phyloP scores from a whole-genome alignment of 2,888 invertebrate species.

The Spodoptera littoralis region DNA sequence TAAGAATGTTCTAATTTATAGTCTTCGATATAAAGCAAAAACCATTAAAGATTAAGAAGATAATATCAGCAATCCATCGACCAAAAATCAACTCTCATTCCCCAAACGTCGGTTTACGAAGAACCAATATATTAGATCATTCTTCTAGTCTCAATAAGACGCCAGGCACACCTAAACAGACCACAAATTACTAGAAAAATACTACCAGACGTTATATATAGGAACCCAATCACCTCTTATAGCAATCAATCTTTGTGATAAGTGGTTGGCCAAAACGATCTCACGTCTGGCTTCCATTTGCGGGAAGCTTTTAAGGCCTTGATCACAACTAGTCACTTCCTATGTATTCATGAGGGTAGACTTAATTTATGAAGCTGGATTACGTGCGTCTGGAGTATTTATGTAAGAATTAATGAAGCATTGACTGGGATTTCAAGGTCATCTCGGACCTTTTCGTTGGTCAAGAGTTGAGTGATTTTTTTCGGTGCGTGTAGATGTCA shows the following conservation, averaged over 20 bases:
- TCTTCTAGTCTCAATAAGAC: constrained; percentile 9
- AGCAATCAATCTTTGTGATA: constrained; percentile 56
- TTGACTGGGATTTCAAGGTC: too few species aligned
- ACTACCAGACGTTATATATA: constrained; percentile 28
- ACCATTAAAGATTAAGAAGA: too few species aligned
- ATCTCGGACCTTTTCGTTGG: too few species aligned
- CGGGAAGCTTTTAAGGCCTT: constrained; percentile 55
- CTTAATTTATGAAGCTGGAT: constrained; percentile 25
- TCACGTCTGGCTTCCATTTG: constrained; percentile 56
- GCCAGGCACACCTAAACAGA: constrained; percentile 8
- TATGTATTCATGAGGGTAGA: constrained; percentile 50
- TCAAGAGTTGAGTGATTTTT: too few species aligned
- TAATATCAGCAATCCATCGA: too few species aligned
- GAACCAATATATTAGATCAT: too few species aligned
- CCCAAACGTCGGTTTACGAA: too few species aligned
- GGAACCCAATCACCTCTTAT: constrained; percentile 39
- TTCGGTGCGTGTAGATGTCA: too few species aligned
- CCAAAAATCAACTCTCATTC: too few species aligned
- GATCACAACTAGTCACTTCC: constrained; percentile 52
- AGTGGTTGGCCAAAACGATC: constrained; percentile 54
- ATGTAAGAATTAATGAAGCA: neutral
- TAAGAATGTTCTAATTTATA: too few species aligned
- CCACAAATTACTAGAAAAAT: constrained; percentile 32
- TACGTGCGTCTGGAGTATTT: constrained; percentile 18
- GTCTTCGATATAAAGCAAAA: too few species aligned